Evolutionary conservation across 1,140 invertebrate species (phyloP).

Genomic region (Drosophila sechellia): DNA sequence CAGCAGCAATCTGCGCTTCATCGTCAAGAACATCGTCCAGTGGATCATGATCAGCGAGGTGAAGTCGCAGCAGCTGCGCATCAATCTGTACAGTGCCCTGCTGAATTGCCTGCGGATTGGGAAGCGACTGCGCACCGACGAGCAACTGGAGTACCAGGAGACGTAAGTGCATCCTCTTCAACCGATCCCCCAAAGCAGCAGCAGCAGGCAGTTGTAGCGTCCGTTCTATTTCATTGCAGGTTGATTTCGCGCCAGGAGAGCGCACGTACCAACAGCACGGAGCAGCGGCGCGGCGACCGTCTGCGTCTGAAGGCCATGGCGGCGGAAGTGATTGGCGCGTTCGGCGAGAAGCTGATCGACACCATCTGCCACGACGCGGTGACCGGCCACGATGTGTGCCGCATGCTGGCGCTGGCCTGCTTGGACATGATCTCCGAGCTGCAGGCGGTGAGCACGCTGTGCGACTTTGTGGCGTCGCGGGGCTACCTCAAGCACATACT

Average conservation of each 20-base stretch:
- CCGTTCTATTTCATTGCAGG: constrained; percentile 16
- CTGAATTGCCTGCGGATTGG: constrained; percentile 92
- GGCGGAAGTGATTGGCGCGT: constrained; percentile 87
- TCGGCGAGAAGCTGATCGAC: constrained; percentile 93
- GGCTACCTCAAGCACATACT: constrained; percentile 94
- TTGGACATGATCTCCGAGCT: constrained; percentile 92
- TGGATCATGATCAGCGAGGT: constrained; percentile 89
- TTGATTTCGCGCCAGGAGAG: constrained; percentile 87
- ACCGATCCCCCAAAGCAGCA: too few relatives aligned
- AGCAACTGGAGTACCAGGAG: constrained; percentile 63
- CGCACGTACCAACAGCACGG: constrained; percentile 67
- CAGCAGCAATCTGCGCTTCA: constrained; percentile 88
- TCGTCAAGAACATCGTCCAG: constrained; percentile 88
- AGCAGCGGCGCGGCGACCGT: constrained; percentile 7
- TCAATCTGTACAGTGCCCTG: constrained; percentile 92
- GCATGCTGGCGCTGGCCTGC: constrained; percentile 93
- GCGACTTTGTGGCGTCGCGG: constrained; percentile 90
- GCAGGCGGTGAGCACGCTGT: constrained; percentile 89
- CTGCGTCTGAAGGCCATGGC: constrained; percentile 59
- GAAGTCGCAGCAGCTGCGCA: constrained; percentile 91
- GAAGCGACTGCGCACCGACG: constrained; percentile 80
- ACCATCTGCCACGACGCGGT: constrained; percentile 94
- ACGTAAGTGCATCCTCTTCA: constrained; percentile 31
- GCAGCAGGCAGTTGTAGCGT: too few relatives aligned
- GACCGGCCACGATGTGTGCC: constrained; percentile 94